Base-by-base conservation (phyloP, 2,797 vertebrate genomes). In the Cygnus olor region DNA sequence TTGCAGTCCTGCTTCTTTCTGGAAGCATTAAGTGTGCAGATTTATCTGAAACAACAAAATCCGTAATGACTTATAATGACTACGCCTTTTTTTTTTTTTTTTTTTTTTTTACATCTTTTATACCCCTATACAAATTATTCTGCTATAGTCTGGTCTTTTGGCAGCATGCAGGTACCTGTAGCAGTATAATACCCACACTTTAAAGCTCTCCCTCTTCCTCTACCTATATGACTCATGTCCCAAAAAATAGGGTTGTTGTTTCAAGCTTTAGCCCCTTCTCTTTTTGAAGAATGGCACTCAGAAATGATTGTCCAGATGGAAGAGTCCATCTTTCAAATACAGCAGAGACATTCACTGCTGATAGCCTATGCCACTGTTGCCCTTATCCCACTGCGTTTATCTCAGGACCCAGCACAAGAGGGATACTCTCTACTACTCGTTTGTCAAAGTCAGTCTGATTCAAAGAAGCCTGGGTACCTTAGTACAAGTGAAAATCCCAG, bases 231-330 rank as follows among this genome's bases (percentile, higher is more conserved):
- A 73, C 80, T 90, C 17, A 14, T 5, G 2, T 80, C 57, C 84
- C 45, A 16, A 11, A 71, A 56, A 66, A 38, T 0, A 0, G 32
- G 17, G 11, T 49, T 6, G 40, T 77, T 77, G 49, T 90, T 89
- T 61, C 73, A 93, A 69, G 22, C 47, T 66, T 77, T 73, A 36
- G 5, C 10, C 16, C 17, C 30, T 58, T 88, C 18, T 79, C 28
- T 64, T 84, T 51, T 45, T 54, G 54, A 64, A 49, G 63, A 79
- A 78, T 21, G 22, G 45, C 14, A 3, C 45, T 57, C 53, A 54
- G 51, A 93, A 90, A n/a, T 82, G 45, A 42, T 84, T 80, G 51
- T 27, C 24, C 34, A 79, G 22, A 7, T 79, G 51, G 56, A 77
- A 84, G 63, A 91, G 69, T 61, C 45, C 42, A 6, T 30, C 76